phyloP scores from a whole-genome alignment of 2,888 invertebrate genomes.

The Frankliniella intonsa region DNA sequence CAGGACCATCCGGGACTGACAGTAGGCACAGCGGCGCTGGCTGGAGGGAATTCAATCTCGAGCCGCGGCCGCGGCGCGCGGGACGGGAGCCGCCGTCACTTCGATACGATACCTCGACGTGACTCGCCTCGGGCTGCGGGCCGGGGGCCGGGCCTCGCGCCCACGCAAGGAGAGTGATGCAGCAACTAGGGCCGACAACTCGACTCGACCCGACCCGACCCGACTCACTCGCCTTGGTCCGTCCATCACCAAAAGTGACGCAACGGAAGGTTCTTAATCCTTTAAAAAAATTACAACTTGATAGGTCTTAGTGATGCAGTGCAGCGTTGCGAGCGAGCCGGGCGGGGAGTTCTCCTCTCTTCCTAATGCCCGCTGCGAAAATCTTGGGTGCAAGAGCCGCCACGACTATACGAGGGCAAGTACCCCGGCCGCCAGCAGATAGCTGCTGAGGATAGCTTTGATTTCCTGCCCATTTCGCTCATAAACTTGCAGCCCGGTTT shows the following conservation, averaged over 20 bases:
- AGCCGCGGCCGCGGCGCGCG: background rate
- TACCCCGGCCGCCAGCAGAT: background rate
- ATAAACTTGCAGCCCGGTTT: background rate
- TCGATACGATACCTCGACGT: background rate
- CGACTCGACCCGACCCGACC: background rate
- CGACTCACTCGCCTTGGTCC: background rate
- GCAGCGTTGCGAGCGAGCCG: too few species aligned
- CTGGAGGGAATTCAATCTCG: background rate
- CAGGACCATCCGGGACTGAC: background rate
- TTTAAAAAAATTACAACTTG: too few species aligned
- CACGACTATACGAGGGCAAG: too few species aligned
- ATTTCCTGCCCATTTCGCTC: background rate
- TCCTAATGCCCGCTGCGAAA: too few species aligned
- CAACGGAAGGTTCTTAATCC: background rate
- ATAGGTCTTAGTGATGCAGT: too few species aligned
- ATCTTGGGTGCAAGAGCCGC: too few species aligned
- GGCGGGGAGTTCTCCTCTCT: too few species aligned
- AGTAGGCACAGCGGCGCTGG: background rate
- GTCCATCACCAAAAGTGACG: background rate
- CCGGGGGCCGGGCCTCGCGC: background rate
- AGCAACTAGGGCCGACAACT: background rate
- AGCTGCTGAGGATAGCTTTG: background rate
- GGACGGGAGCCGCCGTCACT: background rate
- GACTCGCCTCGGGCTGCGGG: background rate
- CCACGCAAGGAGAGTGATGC: background rate